Evolutionary conservation across 2,797 vertebrate genomes (phyloP).

Genomic region (Fundulus diaphanus): DNA sequence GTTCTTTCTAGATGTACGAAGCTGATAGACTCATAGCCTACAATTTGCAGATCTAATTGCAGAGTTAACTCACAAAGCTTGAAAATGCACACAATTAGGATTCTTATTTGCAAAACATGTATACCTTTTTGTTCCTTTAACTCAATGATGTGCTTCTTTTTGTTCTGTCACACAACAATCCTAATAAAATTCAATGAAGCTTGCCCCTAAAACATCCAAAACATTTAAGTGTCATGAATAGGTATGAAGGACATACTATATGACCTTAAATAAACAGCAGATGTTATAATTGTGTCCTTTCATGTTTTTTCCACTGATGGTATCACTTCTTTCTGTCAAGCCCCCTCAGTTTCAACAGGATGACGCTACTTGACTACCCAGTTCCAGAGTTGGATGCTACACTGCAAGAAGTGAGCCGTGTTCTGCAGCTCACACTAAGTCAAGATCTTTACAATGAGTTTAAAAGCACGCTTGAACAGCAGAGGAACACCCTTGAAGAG

Average conservation of each 20-base stretch:
- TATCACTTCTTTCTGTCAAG: conserved; percentile 3
- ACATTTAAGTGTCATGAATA: background rate
- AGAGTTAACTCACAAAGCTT: too few relatives aligned
- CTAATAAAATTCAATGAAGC: background rate
- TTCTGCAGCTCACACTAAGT: conserved; percentile 81
- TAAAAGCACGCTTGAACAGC: conserved; percentile 68
- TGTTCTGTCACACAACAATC: background rate
- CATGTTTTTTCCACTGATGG: background rate
- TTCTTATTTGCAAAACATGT: too few relatives aligned
- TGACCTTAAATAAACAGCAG: background rate
- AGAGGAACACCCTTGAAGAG: conserved; percentile 70
- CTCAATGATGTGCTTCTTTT: background rate
- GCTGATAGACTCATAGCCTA: too few relatives aligned
- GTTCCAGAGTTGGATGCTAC: conserved; percentile 79
- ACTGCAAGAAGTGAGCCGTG: conserved; percentile 78
- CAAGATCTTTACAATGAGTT: conserved; percentile 76
- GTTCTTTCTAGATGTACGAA: too few relatives aligned
- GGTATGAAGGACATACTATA: background rate
- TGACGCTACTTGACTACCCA: conserved; percentile 80
- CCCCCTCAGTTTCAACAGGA: conserved; percentile 57
- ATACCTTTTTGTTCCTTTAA: too few relatives aligned
- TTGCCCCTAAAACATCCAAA: background rate
- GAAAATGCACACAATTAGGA: too few relatives aligned
- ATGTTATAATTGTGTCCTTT: background rate
- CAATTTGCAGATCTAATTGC: too few relatives aligned